Percentiles rank a stretch among this genome's conserved stretches.
These are phyloP conservation scores for Eupithecia exiguata DNA, from an alignment of 2,888 invertebrate species.

Conservation along the genomic window DNA sequence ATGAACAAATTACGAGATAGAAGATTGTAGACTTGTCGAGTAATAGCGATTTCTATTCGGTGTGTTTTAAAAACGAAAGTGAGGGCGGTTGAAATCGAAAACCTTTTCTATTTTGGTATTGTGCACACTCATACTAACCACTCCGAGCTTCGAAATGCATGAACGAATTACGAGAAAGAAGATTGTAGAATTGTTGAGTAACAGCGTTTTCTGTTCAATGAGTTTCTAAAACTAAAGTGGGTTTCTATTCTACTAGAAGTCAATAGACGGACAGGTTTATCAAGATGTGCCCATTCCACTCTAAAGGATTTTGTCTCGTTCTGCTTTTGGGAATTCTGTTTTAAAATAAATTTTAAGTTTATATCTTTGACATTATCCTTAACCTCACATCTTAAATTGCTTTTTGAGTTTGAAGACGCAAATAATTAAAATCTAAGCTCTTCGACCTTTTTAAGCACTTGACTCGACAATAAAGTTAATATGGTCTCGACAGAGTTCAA, in stretches of 20 bases:
- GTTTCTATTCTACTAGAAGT: neutral
- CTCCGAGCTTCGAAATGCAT: conserved; percentile 37
- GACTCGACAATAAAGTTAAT: too few species aligned
- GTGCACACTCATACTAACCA: neutral
- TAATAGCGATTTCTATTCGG: neutral
- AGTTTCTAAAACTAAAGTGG: neutral
- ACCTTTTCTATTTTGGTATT: neutral
- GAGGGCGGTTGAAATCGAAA: neutral
- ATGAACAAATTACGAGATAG: conserved; percentile 40
- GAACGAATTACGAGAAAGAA: conserved; percentile 40
- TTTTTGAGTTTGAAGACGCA: neutral
- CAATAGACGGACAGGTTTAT: neutral
- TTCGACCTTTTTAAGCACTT: too few species aligned
- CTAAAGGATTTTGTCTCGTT: neutral
- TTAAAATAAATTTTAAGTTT: neutral
- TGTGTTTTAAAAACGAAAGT: neutral
- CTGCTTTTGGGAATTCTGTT: neutral
- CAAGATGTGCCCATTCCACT: neutral
- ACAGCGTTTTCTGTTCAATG: neutral
- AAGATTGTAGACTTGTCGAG: neutral
- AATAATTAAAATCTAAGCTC: neutral
- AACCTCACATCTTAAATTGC: too few species aligned
- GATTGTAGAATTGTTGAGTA: neutral
- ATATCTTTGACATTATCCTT: neutral
- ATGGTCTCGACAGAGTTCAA: neutral